Conservation (phyloP, 2,113 vertebrate species). For the Pangasianodon gigas region DNA sequence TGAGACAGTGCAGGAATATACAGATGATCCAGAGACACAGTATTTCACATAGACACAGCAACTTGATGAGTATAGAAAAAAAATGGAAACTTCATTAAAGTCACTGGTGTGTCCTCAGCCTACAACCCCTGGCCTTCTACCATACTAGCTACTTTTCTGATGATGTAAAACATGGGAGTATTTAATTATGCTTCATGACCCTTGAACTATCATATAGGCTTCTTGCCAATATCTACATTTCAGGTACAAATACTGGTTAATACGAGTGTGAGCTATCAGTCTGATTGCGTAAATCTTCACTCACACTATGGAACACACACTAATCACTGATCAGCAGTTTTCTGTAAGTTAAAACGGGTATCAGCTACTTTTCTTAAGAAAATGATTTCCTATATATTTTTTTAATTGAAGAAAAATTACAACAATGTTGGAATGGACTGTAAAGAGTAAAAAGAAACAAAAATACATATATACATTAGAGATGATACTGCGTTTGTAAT, state of each 20-base stretch:
- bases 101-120: background rate
- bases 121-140: constrained; percentile 19
- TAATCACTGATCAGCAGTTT: constrained; percentile 43
- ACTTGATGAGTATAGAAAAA: background rate
- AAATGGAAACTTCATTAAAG: background rate
- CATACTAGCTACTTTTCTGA: constrained; percentile 8
- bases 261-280: constrained; percentile 37
- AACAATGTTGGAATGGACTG: constrained; percentile 42
- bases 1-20: constrained; percentile 65
- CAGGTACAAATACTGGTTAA: constrained; percentile 53
- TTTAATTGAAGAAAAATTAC: constrained; percentile 41
- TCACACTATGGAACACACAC: constrained; percentile 40
- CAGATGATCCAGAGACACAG: constrained; percentile 62
- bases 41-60: constrained; percentile 50
- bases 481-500: constrained; percentile 23
- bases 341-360: constrained; percentile 44
- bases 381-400: constrained; percentile 30
- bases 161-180: constrained; percentile 26
- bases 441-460: constrained; percentile 31
- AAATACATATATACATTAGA: constrained; percentile 35
- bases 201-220: constrained; percentile 31
- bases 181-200: constrained; percentile 14
- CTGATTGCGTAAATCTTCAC: constrained; percentile 40
- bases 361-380: constrained; percentile 38
- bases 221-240: constrained; percentile 49